Evolutionary conservation across 2,113 vertebrate genomes (phyloP), one percentile per base, ranked within the genome.

Genomic region (Crocuta crocuta): DNA sequence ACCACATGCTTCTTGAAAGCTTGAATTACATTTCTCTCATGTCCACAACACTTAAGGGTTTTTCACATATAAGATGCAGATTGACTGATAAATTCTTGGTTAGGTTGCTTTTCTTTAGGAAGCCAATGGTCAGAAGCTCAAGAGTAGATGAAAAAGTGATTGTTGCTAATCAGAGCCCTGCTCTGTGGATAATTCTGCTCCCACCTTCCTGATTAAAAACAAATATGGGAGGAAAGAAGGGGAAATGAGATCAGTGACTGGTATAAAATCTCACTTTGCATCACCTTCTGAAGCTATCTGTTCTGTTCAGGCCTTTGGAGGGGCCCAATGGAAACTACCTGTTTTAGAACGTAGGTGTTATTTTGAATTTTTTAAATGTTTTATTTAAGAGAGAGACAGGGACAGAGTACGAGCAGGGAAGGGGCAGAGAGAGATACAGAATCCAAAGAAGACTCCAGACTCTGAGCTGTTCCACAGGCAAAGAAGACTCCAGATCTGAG

Each of bases 151-250:
- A 93, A 71, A 92, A 92, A 66, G 24, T 81, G 82, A 35, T 21
- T 80, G 28, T 65, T 91, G 65, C 73, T 85, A 43, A 19, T 80
- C 15, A 45, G 28, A 68, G 17, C 11, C 74, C 66, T n/a, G 8
- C n/a, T 94, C 28, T 91, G 94, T 94, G 17, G 43, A 12, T 89
- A 95, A 63, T 73, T 97, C 53, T 65, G 76, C 50, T 78, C 43
- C 23, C 28, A 84, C 45, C n/a, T 79, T 84, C 21, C 63, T 89
- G 28, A 84, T 79, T 63, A n/a, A 79, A 71, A 89, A 70, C 26
- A 95, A 92, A 70, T 23, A 84, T 35, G 15, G 58, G 31, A 79
- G 12, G 23, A 84, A 88, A 28, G 45, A 81, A 78, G 28, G 26
- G 61, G 3, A 66, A 76, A 74, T 9, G 1, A 7, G 31, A 79